Evolutionary conservation across 92 coral and sea anemone species (phyloP).

Genomic region (Palythoa caribaeorum): DNA sequence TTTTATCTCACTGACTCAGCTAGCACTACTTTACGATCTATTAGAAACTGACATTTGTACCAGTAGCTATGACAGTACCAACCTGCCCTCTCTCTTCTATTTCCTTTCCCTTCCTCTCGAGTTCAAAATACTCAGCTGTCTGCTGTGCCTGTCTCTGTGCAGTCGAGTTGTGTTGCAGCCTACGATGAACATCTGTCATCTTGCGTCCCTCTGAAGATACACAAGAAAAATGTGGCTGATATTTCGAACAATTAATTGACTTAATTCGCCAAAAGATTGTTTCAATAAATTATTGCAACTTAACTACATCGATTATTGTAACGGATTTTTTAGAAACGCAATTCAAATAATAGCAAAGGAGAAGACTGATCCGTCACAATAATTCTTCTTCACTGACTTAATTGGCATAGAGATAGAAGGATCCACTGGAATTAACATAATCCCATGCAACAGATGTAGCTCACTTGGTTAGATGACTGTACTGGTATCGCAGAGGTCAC

Average conservation of each 20-base stretch:
- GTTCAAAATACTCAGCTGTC: conserved; percentile 91
- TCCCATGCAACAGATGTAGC: too few species aligned
- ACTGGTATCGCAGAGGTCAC: too few species aligned
- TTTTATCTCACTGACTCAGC: too few species aligned
- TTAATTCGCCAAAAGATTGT: too few species aligned
- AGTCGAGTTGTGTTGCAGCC: conserved; percentile 91
- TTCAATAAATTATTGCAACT: background rate
- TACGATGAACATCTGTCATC: conserved; percentile 93
- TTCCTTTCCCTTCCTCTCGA: conserved; percentile 92
- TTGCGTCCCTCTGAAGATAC: conserved; percentile 89
- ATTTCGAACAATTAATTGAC: too few species aligned
- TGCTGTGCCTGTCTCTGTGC: conserved; percentile 87
- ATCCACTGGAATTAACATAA: too few species aligned
- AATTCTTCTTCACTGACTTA: background rate
- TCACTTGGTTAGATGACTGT: too few species aligned
- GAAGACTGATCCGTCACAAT: background rate
- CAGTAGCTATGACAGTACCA: background rate
- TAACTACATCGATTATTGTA: too few species aligned
- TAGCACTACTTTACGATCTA: too few species aligned
- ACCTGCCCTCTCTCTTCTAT: conserved; percentile 96
- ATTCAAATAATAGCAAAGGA: background rate
- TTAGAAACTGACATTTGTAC: too few species aligned
- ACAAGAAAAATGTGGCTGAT: background rate
- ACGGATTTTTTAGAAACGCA: background rate
- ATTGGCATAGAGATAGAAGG: too few species aligned